A percentile compares a stretch with the other conserved stretches of the same genome.
Evolutionary conservation across 37 sponge, comb jelly and placozoan genomes (phyloP).

Genomic region (Chondrilla cf. caribensis): DNA sequence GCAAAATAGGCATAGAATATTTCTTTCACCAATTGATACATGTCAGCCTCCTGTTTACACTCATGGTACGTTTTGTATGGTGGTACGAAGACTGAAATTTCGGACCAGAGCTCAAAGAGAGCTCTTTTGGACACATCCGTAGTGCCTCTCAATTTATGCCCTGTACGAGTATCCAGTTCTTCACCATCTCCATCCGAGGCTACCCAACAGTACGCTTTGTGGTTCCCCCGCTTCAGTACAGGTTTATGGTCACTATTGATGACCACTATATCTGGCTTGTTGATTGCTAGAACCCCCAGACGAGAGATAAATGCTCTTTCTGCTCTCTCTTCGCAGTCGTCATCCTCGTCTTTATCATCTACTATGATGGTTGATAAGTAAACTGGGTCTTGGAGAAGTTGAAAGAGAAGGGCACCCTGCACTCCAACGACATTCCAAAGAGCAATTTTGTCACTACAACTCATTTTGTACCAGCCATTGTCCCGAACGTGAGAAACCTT

Average conservation of each 20-base stretch:
- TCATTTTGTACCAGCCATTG: neutral
- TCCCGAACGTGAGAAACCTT: neutral
- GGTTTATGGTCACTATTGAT: neutral
- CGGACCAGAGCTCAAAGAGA: neutral
- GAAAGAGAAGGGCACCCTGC: conserved; percentile 6
- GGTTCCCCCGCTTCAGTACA: neutral
- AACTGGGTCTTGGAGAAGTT: neutral
- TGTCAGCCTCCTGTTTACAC: neutral
- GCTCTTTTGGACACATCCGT: neutral
- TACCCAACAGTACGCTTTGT: neutral
- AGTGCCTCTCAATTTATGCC: neutral
- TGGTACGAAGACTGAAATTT: neutral
- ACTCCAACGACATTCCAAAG: conserved; percentile 18
- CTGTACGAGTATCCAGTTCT: neutral
- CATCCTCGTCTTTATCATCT: neutral
- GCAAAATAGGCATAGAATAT: no score
- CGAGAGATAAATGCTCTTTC: neutral
- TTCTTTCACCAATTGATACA: neutral
- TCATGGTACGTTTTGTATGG: neutral
- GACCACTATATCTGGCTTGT: neutral
- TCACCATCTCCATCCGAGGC: neutral
- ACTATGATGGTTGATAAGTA: conserved; percentile 9
- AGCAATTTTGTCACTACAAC: conserved; percentile 18
- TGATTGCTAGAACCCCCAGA: neutral
- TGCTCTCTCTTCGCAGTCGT: no score